Evolutionary conservation across 64 coral and sea anemone genomes (phyloP).

Genomic region (Stichodactyla mertensii): DNA sequence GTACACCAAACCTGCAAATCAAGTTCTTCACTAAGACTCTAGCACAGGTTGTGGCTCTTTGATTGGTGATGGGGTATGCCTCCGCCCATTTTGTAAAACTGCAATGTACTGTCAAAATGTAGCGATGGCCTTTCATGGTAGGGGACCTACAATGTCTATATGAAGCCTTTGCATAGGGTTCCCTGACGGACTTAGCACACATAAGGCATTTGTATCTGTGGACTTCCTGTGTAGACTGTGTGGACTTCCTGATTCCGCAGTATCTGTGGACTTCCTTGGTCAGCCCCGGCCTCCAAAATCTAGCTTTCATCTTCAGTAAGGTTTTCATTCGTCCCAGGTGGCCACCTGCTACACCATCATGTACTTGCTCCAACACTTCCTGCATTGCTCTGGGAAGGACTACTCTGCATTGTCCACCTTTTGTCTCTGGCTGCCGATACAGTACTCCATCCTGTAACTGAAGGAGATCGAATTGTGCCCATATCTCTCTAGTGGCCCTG

Average conservation of each 20-base stretch:
- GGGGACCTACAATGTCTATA: constrained; percentile 10
- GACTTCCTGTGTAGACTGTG: too few species aligned
- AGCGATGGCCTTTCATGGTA: background rate
- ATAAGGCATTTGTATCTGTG: too few species aligned
- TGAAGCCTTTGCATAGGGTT: constrained; percentile 25
- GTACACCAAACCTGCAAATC: background rate
- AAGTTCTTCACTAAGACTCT: background rate
- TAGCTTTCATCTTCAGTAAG: constrained; percentile 32
- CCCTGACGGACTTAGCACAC: background rate
- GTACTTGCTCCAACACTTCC: constrained; percentile 5
- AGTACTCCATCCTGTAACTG: constrained; percentile 20
- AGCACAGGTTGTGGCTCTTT: constrained; percentile 15
- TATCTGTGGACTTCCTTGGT: constrained; percentile 19
- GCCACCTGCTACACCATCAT: constrained; percentile 39
- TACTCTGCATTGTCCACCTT: background rate
- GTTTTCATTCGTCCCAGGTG: background rate
- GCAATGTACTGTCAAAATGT: constrained; percentile 1
- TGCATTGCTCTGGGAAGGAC: background rate
- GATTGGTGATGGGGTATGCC: constrained; percentile 10
- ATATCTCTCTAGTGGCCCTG: constrained; percentile 1
- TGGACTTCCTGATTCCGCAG: constrained; percentile 2
- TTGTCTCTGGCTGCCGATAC: constrained; percentile 3
- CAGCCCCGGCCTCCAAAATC: background rate
- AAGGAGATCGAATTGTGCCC: constrained; percentile 29
- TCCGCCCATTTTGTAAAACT: constrained; percentile 46